phyloP scores from a whole-genome alignment of 2,113 vertebrate genomes.

The Oncorhynchus masou region DNA sequence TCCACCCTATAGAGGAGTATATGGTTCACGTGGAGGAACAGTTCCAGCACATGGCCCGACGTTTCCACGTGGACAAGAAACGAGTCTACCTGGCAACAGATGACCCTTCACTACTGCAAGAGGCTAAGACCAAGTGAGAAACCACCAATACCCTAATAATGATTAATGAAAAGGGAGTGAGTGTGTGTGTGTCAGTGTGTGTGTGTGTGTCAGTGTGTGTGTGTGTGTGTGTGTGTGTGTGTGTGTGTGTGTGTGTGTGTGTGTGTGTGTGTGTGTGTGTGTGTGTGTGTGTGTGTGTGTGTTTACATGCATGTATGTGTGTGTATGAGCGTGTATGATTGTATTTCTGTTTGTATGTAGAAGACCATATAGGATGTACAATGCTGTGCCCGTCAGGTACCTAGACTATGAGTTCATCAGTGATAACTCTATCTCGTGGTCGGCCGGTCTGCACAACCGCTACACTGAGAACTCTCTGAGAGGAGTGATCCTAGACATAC shows the following conservation, averaged over 20 bases:
- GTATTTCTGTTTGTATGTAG: background rate
- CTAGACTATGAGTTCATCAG: slow-evolving; percentile 97
- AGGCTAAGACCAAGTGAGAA: slow-evolving; percentile 90
- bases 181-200: too few species aligned
- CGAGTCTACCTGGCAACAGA: slow-evolving; percentile 96
- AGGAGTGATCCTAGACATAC: slow-evolving; percentile 96
- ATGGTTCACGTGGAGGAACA: slow-evolving; percentile 96
- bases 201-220: too few species aligned
- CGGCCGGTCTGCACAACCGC: slow-evolving; percentile 93
- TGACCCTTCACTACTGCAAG: slow-evolving; percentile 90
- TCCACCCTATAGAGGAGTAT: slow-evolving; percentile 97
- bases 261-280: too few species aligned
- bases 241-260: too few species aligned
- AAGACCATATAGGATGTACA: background rate
- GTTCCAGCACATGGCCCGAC: slow-evolving; percentile 85
- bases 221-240: too few species aligned
- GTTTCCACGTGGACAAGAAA: slow-evolving; percentile 88
- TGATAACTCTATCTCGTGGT: slow-evolving; percentile 98
- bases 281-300: too few species aligned
- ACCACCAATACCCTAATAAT: too few species aligned
- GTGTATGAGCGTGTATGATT: background rate
- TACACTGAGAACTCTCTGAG: slow-evolving; percentile 96
- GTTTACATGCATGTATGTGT: background rate
- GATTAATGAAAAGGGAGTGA: too few species aligned
- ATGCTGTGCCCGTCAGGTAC: slow-evolving; percentile 75